Evolutionary conservation across 2,888 invertebrate genomes (phyloP).

Genomic region (Leptinotarsa juncta): DNA sequence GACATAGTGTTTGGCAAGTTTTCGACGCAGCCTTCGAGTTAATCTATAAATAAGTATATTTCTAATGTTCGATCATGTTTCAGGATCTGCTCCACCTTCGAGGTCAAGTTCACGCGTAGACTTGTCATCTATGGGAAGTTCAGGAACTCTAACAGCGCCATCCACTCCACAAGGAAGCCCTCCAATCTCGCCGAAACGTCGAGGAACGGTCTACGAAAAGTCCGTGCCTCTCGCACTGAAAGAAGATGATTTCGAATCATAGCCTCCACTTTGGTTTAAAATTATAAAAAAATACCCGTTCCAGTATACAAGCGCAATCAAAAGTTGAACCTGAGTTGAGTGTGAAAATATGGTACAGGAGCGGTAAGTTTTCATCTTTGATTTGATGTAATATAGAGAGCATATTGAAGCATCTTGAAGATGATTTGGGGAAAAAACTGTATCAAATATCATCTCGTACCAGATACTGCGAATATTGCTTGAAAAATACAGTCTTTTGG

Average conservation of each 20-base stretch:
- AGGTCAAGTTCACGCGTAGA: constrained; percentile 79
- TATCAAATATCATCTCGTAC: too few species aligned
- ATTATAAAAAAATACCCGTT: not conserved
- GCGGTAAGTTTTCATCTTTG: not conserved
- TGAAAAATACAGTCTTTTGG: too few species aligned
- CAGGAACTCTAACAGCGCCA: constrained; percentile 79
- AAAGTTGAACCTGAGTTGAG: not conserved
- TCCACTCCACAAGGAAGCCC: constrained; percentile 80
- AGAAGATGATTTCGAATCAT: constrained; percentile 59
- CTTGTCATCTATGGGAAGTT: constrained; percentile 72
- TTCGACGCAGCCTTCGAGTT: too few species aligned
- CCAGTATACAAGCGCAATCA: constrained; percentile 2
- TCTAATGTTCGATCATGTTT: not conserved
- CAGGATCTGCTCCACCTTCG: constrained; percentile 79
- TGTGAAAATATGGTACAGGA: not conserved
- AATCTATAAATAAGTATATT: too few species aligned
- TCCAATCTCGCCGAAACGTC: constrained; percentile 76
- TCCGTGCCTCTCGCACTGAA: constrained; percentile 57
- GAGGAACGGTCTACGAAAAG: constrained; percentile 55
- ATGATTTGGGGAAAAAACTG: too few species aligned
- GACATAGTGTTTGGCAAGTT: too few species aligned
- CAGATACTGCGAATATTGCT: too few species aligned
- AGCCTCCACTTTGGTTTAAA: constrained; percentile 37
- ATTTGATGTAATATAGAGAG: not conserved
- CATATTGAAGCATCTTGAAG: not conserved